Evolutionary conservation across 2,888 invertebrate species (phyloP).

Genomic region (Podotricha telesiphe): DNA sequence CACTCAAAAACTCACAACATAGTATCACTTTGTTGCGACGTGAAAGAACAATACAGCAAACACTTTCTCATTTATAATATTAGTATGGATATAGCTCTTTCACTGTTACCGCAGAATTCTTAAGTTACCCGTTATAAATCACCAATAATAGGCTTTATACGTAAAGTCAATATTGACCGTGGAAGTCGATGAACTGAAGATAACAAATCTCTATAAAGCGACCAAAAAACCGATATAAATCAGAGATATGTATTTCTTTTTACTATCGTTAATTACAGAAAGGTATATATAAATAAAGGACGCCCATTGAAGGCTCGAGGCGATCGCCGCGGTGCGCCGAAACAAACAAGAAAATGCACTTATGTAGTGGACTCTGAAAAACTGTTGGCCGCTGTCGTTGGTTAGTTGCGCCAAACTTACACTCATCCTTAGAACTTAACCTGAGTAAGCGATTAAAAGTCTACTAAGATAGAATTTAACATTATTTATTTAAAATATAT

Average conservation of each 20-base stretch:
- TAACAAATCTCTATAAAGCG: constrained; percentile 51
- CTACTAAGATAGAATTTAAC: background rate
- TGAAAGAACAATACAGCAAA: no score
- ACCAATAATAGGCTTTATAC: constrained; percentile 5
- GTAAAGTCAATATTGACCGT: constrained; percentile 41
- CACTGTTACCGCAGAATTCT: constrained; percentile 17
- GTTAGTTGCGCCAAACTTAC: constrained; percentile 73
- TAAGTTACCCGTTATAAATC: constrained; percentile 24
- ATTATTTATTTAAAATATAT: background rate
- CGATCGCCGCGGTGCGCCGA: constrained; percentile 75
- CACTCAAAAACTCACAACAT: no score
- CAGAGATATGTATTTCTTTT: constrained; percentile 75
- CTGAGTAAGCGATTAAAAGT: background rate
- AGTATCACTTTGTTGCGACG: no score
- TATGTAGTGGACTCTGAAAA: constrained; percentile 81
- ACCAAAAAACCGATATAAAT: constrained; percentile 71
- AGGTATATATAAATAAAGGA: constrained; percentile 80
- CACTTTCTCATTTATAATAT: no score
- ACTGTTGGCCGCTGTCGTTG: constrained; percentile 75
- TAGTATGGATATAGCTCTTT: no score
- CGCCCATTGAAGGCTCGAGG: constrained; percentile 71
- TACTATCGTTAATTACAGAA: constrained; percentile 80
- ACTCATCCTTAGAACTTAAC: constrained; percentile 67
- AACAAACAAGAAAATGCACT: constrained; percentile 84
- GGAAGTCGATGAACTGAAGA: constrained; percentile 54